phyloP scores from a whole-genome alignment of 2,888 invertebrate species.

The Microplitis deprimator region DNA sequence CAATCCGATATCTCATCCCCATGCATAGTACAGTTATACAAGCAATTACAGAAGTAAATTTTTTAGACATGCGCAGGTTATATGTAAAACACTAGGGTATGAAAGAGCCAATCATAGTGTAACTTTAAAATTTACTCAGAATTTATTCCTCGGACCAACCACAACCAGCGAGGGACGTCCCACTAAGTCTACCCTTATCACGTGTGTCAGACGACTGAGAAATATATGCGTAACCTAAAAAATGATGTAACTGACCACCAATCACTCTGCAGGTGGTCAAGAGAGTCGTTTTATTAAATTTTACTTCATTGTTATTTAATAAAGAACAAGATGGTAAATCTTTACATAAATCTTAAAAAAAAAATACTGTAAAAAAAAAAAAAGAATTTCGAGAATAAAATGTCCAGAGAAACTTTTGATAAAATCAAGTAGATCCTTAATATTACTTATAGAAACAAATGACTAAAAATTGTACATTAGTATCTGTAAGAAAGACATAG shows the following conservation, averaged over 20 bases:
- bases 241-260: constrained; percentile 67
- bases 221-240: constrained; percentile 53
- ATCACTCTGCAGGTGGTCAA: constrained; percentile 63
- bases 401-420: too few species aligned
- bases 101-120: constrained; percentile 15
- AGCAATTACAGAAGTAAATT: too few species aligned
- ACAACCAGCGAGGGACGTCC: constrained; percentile 28
- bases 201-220: background rate
- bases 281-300: constrained; percentile 22
- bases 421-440: background rate
- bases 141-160: constrained; percentile 29
- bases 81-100: constrained; percentile 32
- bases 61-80: constrained; percentile 30
- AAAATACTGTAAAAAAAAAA: constrained; percentile 33
- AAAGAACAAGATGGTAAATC: background rate
- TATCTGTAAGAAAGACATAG: background rate
- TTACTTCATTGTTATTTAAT: constrained; percentile 19
- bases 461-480: constrained; percentile 28
- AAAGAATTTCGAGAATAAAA: background rate
- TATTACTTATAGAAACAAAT: background rate
- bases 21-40: background rate
- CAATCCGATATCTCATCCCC: constrained; percentile 8
- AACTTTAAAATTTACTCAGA: constrained; percentile 37
- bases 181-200: constrained; percentile 15
- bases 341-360: constrained; percentile 32